Evolutionary conservation across 2,888 invertebrate species (phyloP).

Genomic region (Adineta ricciae): DNA sequence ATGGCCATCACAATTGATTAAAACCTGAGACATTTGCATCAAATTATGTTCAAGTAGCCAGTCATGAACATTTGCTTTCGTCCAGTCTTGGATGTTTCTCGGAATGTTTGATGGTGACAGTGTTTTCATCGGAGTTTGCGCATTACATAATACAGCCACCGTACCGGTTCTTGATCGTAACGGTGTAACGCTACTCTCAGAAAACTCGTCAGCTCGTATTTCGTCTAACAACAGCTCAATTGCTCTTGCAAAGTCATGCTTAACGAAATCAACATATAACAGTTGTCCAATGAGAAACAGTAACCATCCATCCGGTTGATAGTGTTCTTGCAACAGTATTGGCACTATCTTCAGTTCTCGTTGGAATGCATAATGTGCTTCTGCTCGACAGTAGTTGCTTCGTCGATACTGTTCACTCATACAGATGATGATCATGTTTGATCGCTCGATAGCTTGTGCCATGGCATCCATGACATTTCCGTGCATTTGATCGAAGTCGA

Average conservation of each 20-base stretch:
- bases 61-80: background rate
- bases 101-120: background rate
- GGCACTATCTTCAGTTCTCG: background rate
- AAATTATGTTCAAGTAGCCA: background rate
- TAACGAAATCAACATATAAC: background rate
- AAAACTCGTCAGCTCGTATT: background rate
- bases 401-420: slow-evolving; percentile 9
- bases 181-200: background rate
- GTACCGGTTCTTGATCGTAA: background rate
- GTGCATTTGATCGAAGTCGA: slow-evolving; percentile 13
- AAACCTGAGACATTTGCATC: background rate
- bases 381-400: slow-evolving; percentile 19
- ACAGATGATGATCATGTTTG: background rate
- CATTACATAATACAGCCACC: background rate
- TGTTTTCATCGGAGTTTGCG: background rate
- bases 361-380: slow-evolving; percentile 20
- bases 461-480: background rate
- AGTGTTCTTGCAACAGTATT: background rate
- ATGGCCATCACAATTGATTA: background rate
- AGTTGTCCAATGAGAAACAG: background rate
- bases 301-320: slow-evolving; percentile 20
- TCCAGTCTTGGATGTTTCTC: background rate
- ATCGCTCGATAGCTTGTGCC: slow-evolving; percentile 15
- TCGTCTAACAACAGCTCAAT: background rate
- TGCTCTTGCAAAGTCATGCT: background rate